These are phyloP conservation scores for Andrena dorsata DNA, from an alignment of 2,888 invertebrate species.

Conservation along the genomic window DNA sequence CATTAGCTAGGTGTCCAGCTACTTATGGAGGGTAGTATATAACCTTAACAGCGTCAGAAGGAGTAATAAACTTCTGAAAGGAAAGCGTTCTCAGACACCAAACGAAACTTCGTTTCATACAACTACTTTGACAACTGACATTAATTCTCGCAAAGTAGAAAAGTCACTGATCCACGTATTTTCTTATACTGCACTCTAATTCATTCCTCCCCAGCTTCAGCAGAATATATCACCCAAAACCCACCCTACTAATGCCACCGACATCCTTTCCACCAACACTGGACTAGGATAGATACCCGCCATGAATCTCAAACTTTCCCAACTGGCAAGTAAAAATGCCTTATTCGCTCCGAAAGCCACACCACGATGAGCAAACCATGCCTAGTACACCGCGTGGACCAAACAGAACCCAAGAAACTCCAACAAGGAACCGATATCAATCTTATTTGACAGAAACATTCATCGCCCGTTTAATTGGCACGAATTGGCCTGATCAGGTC, in stretches of 20 bases:
- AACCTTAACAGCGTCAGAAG: too few relatives aligned
- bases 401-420: not conserved
- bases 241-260: not conserved
- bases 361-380: not conserved
- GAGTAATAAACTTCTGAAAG: too few relatives aligned
- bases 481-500: slow-evolving; percentile 14
- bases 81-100: too few relatives aligned
- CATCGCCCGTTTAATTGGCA: slow-evolving; percentile 3
- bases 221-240: not conserved
- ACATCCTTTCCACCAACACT: not conserved
- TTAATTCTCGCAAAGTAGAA: not conserved
- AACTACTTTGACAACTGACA: not conserved
- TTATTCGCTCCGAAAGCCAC: too few relatives aligned
- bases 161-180: not conserved
- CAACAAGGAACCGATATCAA: not conserved
- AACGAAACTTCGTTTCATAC: not conserved
- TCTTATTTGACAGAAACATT: not conserved
- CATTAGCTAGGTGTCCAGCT: too few relatives aligned
- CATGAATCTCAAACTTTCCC: not conserved
- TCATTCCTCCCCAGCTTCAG: not conserved
- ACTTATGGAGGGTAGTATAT: too few relatives aligned
- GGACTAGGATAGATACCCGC: not conserved
- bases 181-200: not conserved
- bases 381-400: not conserved
- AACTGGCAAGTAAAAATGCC: too few relatives aligned